Conservation (phyloP, 2,113 vertebrate genomes). For the Oncorhynchus kisutch region DNA sequence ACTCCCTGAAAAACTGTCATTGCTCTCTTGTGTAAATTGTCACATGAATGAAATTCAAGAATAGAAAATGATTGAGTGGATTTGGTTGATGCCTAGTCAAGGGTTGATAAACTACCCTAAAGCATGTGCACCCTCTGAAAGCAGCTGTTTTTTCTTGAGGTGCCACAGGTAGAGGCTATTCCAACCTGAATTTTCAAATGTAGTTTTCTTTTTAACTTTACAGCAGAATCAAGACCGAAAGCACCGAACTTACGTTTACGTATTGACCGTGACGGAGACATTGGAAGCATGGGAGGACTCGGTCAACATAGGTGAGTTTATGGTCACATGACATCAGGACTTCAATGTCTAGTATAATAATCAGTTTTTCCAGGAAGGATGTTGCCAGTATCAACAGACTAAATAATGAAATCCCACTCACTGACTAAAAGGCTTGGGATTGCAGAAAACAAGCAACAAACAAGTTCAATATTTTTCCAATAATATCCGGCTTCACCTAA, state of each 20-base stretch:
- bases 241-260: constrained; percentile 95
- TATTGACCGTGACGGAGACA: constrained; percentile 93
- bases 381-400: too few species aligned
- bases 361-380: too few species aligned
- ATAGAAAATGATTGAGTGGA: not conserved
- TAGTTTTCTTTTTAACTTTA: constrained; percentile 17
- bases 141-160: not conserved
- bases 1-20: not conserved
- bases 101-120: not conserved
- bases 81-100: not conserved
- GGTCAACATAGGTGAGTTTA: constrained; percentile 87
- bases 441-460: too few species aligned
- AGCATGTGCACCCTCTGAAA: not conserved
- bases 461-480: too few species aligned
- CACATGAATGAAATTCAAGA: not conserved
- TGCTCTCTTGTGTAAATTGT: not conserved
- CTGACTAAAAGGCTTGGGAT: too few species aligned
- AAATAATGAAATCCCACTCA: too few species aligned
- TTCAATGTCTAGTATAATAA: too few species aligned
- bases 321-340: not conserved
- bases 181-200: not conserved
- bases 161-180: not conserved
- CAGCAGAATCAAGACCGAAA: constrained; percentile 93
- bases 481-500: too few species aligned
- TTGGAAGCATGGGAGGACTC: constrained; percentile 98